phyloP scores from a whole-genome alignment of 2,113 vertebrate species.

The Isichthys henryi region DNA sequence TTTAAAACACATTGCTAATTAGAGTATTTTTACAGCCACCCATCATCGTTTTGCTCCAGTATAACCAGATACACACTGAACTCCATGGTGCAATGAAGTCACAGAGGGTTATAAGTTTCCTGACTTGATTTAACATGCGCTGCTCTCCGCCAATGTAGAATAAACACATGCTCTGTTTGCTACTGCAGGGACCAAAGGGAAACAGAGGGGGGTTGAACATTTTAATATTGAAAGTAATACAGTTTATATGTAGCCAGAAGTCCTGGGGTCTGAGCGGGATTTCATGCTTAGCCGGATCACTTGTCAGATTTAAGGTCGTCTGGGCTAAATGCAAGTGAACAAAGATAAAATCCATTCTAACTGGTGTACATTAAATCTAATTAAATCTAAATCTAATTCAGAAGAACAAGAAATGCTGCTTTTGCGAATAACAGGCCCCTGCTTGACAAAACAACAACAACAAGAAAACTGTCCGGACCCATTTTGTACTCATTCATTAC shows the following conservation, averaged over 20 bases:
- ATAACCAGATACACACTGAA: constrained; percentile 16
- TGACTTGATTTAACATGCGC: background rate
- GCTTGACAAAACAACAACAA: background rate
- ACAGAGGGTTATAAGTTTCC: background rate
- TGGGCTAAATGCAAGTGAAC: background rate
- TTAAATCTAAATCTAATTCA: background rate
- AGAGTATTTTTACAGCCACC: background rate
- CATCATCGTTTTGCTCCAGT: constrained; percentile 11
- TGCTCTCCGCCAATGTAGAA: background rate
- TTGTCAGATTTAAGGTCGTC: background rate
- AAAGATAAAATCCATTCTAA: background rate
- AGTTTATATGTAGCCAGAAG: background rate
- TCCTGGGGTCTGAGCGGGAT: background rate
- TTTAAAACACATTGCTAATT: background rate
- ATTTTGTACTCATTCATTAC: background rate
- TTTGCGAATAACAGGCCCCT: background rate
- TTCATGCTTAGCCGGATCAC: background rate
- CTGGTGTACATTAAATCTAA: background rate
- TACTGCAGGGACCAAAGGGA: background rate
- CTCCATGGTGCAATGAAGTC: background rate
- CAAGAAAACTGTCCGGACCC: background rate
- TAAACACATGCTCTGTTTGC: background rate
- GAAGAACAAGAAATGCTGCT: background rate
- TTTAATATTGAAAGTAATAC: background rate
- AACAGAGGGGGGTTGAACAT: background rate